phyloP scores from a whole-genome alignment of 2,797 vertebrate species.

The Bradypus variegatus region DNA sequence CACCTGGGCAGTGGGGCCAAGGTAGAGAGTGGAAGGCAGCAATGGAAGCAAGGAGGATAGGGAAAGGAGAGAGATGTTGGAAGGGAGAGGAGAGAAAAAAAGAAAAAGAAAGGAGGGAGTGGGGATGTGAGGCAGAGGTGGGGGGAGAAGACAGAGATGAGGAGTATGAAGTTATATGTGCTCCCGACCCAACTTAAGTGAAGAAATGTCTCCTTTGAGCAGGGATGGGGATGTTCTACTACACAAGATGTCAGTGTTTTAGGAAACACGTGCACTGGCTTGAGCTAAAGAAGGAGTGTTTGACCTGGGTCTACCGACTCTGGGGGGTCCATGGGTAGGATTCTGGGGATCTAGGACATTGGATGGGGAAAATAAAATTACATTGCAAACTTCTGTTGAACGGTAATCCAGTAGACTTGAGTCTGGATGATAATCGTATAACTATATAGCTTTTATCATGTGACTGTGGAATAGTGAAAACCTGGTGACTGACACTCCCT shows the following conservation, averaged over 20 bases:
- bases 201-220: background rate
- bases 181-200: background rate
- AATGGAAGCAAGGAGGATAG: background rate
- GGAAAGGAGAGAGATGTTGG: background rate
- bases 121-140: background rate
- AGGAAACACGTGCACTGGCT: background rate
- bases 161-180: background rate
- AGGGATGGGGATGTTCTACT: background rate
- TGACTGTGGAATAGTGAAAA: too few relatives aligned
- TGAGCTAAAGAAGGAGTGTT: background rate
- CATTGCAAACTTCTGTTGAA: background rate
- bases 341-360: background rate
- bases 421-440: too few relatives aligned
- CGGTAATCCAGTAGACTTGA: too few relatives aligned
- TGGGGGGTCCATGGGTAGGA: background rate
- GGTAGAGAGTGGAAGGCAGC: background rate
- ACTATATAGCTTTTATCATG: too few relatives aligned
- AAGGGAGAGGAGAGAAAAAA: background rate
- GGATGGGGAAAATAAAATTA: background rate
- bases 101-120: background rate
- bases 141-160: background rate
- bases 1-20: constrained; percentile 77
- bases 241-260: background rate
- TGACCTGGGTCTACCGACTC: background rate
- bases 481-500: too few relatives aligned